Percentiles rank a stretch among this genome's conserved stretches.
phyloP scores from a whole-genome alignment of 1,140 invertebrate species.

The Microplitis mediator region DNA sequence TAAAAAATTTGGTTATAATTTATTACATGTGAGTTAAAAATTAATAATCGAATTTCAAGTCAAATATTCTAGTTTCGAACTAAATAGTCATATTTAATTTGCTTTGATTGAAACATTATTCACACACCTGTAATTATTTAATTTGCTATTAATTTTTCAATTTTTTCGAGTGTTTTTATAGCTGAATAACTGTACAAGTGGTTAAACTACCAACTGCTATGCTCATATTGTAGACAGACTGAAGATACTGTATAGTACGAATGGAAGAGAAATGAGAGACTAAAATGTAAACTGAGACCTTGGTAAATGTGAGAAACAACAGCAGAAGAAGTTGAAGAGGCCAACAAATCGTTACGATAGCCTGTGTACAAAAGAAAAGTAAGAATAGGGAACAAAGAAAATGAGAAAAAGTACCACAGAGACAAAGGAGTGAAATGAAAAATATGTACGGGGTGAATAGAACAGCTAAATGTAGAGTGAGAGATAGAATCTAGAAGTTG shows the following conservation, averaged over 20 bases:
- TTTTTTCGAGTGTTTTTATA: not conserved
- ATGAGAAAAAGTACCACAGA: too few species aligned
- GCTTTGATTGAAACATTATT: too few species aligned
- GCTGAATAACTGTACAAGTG: not conserved
- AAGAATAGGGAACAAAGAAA: not conserved
- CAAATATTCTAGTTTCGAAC: too few species aligned
- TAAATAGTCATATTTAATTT: too few species aligned
- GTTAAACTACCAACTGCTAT: not conserved
- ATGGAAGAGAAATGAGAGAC: not conserved
- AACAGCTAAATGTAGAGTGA: not conserved
- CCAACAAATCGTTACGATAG: constrained; percentile 30
- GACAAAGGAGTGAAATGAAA: not conserved
- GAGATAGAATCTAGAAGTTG: not conserved
- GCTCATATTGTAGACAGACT: not conserved
- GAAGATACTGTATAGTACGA: not conserved
- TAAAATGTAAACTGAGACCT: constrained; percentile 32
- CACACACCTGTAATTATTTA: too few species aligned
- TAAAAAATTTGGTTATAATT: too few species aligned
- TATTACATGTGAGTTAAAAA: too few species aligned
- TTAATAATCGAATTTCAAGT: too few species aligned
- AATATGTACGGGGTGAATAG: constrained; percentile 14
- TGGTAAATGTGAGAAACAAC: constrained; percentile 21
- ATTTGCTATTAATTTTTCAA: not conserved
- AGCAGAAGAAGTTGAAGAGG: constrained; percentile 26
- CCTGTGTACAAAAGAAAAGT: not conserved